These are phyloP conservation scores for Scaptomyza caliginosa DNA, from an alignment of 2,888 invertebrate species.

Conservation along the genomic window DNA sequence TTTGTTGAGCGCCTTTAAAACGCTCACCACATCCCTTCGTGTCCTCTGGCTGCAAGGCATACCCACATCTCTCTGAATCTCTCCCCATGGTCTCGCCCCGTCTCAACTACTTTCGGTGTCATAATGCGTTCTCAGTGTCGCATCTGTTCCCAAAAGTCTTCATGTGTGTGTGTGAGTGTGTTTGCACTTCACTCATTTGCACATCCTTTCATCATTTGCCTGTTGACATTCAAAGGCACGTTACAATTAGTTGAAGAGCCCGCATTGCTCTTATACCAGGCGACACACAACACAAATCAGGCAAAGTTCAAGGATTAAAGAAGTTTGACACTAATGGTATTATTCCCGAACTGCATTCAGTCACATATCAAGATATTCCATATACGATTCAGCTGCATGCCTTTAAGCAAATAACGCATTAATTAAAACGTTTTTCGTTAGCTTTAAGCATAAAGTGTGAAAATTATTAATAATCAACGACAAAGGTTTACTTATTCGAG, in stretches of 20 bases:
- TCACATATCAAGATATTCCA: no score
- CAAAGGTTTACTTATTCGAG: neutral
- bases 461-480: constrained; percentile 11
- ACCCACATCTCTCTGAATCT: constrained; percentile 11
- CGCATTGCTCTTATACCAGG: constrained; percentile 33
- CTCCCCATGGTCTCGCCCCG: constrained; percentile 15
- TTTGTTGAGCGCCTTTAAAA: constrained; percentile 73
- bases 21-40: constrained; percentile 51
- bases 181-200: constrained; percentile 63
- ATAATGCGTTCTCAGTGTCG: constrained; percentile 57
- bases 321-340: neutral
- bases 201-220: constrained; percentile 41
- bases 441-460: neutral
- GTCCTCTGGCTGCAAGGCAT: constrained; percentile 23
- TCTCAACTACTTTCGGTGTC: constrained; percentile 18
- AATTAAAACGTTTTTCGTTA: constrained; percentile 44
- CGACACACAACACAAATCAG: neutral
- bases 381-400: neutral
- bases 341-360: neutral
- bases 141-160: constrained; percentile 44
- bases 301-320: neutral
- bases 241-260: constrained; percentile 62
- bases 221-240: constrained; percentile 38
- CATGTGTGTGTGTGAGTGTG: neutral
- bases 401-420: constrained; percentile 32